Percentiles rank a stretch among this genome's conserved stretches.
phyloP scores from a whole-genome alignment of 2,113 vertebrate genomes.

The Alces alces region DNA sequence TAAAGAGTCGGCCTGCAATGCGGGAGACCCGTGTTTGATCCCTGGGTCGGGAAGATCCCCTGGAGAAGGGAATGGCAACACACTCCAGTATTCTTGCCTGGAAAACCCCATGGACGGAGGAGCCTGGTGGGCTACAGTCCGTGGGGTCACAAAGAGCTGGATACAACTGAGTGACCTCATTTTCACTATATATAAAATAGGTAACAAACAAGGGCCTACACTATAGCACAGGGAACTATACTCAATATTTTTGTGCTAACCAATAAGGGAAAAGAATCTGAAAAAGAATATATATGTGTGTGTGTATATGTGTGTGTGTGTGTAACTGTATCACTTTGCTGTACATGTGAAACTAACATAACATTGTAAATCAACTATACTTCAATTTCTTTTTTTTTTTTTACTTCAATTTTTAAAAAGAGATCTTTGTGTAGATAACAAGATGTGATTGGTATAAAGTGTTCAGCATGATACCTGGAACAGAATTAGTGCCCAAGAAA shows the following conservation, averaged over 20 bases:
- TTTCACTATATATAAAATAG: neutral
- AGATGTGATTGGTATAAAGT: neutral
- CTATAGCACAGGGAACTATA: neutral
- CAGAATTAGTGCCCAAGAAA: neutral
- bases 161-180: neutral
- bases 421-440: neutral
- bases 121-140: neutral
- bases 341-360: neutral
- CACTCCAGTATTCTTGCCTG: neutral
- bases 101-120: neutral
- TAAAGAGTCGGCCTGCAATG: neutral
- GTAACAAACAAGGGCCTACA: neutral
- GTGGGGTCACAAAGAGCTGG: neutral
- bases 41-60: neutral
- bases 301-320: neutral
- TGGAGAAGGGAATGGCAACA: neutral
- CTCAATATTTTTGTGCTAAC: neutral
- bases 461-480: neutral
- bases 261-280: neutral
- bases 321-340: neutral
- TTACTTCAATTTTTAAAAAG: neutral
- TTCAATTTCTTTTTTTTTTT: no score
- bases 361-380: neutral
- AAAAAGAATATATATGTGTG: fast-evolving
- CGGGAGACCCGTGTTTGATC: neutral